Percentiles rank a stretch among this genome's conserved stretches.
These are phyloP conservation scores for Enteromius anoplus DNA, from an alignment of 2,797 vertebrate genomes.

Conservation along the genomic window DNA sequence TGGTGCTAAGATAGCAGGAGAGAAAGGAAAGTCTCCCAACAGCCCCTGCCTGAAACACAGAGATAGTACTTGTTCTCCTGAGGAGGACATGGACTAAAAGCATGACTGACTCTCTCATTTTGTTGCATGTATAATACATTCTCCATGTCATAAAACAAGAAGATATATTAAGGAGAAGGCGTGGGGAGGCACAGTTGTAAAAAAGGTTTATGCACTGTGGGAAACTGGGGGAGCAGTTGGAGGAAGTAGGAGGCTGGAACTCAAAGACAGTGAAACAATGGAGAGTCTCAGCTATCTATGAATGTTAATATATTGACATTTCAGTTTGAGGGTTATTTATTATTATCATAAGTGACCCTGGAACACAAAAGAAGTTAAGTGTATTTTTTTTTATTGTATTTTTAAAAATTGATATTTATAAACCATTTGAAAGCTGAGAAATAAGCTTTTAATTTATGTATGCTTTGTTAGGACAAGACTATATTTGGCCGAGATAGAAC, in stretches of 20 bases:
- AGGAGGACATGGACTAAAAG: conserved; percentile 38
- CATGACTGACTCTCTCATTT: conserved; percentile 44
- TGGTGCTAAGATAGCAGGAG: conserved; percentile 37
- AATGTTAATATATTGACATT: conserved; percentile 10
- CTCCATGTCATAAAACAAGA: conserved; percentile 52
- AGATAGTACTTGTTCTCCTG: conserved; percentile 33
- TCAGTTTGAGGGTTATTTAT: neutral
- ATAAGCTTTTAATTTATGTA: too few relatives aligned
- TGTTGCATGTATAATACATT: conserved; percentile 52
- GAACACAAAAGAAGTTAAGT: too few relatives aligned
- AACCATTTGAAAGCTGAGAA: too few relatives aligned
- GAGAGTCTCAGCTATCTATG: neutral
- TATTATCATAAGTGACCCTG: too few relatives aligned
- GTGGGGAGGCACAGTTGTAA: conserved; percentile 38
- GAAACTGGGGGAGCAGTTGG: conserved; percentile 19
- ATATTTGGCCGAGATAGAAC: too few relatives aligned
- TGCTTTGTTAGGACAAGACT: too few relatives aligned
- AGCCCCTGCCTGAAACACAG: conserved; percentile 40
- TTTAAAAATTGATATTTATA: too few relatives aligned
- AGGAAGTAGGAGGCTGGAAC: conserved; percentile 22
- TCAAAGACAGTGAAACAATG: conserved; percentile 41
- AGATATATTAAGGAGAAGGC: conserved; percentile 45
- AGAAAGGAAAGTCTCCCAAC: conserved; percentile 41
- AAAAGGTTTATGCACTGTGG: conserved; percentile 50
- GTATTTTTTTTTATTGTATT: too few relatives aligned